These are phyloP conservation scores for Alethe castanea DNA, from an alignment of 2,113 vertebrate species.

Conservation along the genomic window DNA sequence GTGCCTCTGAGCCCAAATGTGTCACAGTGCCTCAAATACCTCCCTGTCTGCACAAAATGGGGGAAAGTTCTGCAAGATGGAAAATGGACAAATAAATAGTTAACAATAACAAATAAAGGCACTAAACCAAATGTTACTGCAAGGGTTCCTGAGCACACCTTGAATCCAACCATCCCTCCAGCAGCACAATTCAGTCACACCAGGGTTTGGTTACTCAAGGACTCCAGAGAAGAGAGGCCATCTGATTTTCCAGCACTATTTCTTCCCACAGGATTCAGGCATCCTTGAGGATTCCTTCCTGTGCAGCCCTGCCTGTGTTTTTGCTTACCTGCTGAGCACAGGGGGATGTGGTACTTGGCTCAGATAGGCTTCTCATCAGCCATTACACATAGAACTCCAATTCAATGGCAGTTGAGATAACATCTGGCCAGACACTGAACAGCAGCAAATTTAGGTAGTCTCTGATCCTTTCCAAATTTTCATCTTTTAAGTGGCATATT, in stretches of 20 bases:
- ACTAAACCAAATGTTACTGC: fast-evolving
- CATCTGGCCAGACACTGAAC: background rate
- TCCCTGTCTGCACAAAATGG: background rate
- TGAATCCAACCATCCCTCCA: background rate
- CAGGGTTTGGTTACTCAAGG: fast-evolving
- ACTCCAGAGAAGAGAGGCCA: background rate
- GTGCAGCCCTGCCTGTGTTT: background rate
- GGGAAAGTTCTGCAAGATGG: background rate
- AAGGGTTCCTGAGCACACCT: fast-evolving
- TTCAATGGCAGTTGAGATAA: background rate
- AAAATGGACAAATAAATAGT: background rate
- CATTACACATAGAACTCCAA: background rate
- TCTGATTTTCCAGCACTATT: background rate
- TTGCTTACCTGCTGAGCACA: background rate
- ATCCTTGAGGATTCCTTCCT: background rate
- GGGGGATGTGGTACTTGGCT: fast-evolving
- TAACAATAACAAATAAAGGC: background rate
- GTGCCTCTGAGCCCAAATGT: fast-evolving
- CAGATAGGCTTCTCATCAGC: background rate
- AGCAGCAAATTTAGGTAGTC: background rate
- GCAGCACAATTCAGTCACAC: background rate
- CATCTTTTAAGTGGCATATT: background rate
- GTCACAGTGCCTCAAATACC: fast-evolving
- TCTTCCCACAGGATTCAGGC: background rate
- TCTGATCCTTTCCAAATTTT: background rate